Evolutionary conservation across 35 echinoderm and acorn worm genomes (phyloP), one percentile per base, ranked within the genome.

Genomic region (Lytechinus variegatus): DNA sequence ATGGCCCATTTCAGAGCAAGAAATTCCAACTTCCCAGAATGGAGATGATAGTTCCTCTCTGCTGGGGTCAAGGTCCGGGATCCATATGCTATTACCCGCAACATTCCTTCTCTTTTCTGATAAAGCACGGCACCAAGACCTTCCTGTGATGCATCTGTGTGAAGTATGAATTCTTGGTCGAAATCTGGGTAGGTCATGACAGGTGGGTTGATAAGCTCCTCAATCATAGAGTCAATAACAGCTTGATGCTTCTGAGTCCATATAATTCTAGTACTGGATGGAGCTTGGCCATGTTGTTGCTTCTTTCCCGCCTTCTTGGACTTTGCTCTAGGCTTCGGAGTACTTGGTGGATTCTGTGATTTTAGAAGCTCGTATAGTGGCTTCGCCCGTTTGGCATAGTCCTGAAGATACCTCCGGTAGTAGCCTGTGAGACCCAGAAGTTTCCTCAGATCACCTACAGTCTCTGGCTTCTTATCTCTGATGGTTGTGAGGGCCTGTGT

Each of bases 71-170:
- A 54, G 0, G 96, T 96, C 9, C 96, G 19, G 3, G 95, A 97
- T 1, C 19, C 96, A 91, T 96, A 97, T 58, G 88, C 95, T 79
- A 95, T 97, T 19, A 96, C 54, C 19, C 27, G 7, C 27, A 92
- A 13, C 51, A 71, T 90, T 24, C 94, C 94, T 14, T 92, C 94
- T 95, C 95, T 94, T 21, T 92, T 56, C 87, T 97, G 96, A 55
- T 97, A 97, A 5, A 96, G 86, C 29, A 96, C 93, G 9, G 96
- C 96, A 19, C 96, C 96, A 8, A 96, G 87, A 13, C 96, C 96
- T 10, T 95, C 33, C 4, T 91, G 12, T 27, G 94, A 95, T 14
- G 96, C 96, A 95, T 97, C 96, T 4, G 96, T 97, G 54, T 97
- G 94, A 13, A 97, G 58, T 53, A 89, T 27, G 27, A 95, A 97